Evolutionary conservation across 2,113 vertebrate genomes (phyloP).

Genomic region (Nipponia nippon): DNA sequence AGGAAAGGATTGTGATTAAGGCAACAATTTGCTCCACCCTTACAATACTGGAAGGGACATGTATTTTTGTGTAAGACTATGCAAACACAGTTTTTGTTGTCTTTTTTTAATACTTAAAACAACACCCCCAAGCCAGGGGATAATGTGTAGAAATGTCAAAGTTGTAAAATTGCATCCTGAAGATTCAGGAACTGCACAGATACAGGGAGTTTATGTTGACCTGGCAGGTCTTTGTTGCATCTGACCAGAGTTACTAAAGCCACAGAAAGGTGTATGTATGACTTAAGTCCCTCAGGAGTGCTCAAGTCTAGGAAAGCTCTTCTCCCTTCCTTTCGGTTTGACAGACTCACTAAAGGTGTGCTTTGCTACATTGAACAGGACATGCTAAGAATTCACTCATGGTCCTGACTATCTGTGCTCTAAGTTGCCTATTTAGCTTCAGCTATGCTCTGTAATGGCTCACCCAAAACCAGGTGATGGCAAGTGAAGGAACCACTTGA

Average conservation of each 20-base stretch:
- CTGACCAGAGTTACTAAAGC: background rate
- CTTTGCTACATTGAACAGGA: fast-evolving
- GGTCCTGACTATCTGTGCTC: background rate
- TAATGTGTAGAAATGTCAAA: background rate
- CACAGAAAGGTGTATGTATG: background rate
- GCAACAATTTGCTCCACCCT: background rate
- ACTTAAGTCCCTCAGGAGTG: background rate
- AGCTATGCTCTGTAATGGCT: background rate
- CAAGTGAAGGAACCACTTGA: background rate
- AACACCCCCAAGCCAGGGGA: background rate
- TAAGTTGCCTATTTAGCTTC: background rate
- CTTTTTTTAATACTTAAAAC: background rate
- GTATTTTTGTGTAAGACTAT: background rate
- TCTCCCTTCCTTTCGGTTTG: background rate
- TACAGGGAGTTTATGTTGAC: background rate
- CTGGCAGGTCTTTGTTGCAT: background rate
- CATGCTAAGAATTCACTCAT: background rate
- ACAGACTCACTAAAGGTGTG: background rate
- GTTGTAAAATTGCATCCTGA: background rate
- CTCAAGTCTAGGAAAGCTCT: background rate
- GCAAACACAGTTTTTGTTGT: background rate
- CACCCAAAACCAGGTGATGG: background rate
- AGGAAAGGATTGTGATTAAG: background rate
- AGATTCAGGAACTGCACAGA: background rate
- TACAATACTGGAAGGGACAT: background rate